Conservation (phyloP, 2,797 vertebrate species). For the Scleropages formosus region DNA sequence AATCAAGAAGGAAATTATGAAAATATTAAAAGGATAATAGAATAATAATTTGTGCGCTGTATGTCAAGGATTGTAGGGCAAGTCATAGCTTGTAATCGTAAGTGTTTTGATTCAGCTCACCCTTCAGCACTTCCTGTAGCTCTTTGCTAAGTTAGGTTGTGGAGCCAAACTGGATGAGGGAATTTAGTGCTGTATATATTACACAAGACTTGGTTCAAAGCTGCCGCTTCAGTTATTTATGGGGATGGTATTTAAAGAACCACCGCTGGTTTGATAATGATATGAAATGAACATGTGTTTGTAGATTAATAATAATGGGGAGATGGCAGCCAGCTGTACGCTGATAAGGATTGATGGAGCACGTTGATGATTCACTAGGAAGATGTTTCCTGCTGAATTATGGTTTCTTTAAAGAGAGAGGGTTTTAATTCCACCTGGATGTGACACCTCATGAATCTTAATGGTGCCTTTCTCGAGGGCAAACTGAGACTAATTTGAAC, state of each 20-base stretch:
- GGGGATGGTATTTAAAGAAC: slow-evolving; percentile 9
- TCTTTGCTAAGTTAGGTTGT: background rate
- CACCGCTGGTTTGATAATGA: background rate
- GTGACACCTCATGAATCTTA: slow-evolving; percentile 22
- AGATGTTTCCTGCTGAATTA: slow-evolving; percentile 1
- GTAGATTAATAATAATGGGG: slow-evolving; percentile 22
- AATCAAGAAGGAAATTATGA: no score
- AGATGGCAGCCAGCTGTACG: background rate
- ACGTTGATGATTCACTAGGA: background rate
- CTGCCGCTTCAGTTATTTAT: slow-evolving; percentile 25
- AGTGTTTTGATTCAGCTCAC: background rate
- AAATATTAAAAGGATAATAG: no score
- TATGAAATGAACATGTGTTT: slow-evolving; percentile 15
- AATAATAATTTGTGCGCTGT: background rate
- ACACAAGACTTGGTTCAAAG: background rate
- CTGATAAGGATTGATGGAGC: slow-evolving; percentile 12
- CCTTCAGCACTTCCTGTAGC: background rate
- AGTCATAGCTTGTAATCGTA: background rate
- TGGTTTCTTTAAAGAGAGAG: background rate
- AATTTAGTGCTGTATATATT: background rate
- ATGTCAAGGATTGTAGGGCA: background rate
- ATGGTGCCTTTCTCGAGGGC: background rate
- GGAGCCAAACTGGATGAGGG: background rate
- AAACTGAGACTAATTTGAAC: background rate
- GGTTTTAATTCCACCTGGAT: slow-evolving; percentile 19